phyloP scores from a whole-genome alignment of 2,888 invertebrate genomes.

The Drosophila trichaetosa region DNA sequence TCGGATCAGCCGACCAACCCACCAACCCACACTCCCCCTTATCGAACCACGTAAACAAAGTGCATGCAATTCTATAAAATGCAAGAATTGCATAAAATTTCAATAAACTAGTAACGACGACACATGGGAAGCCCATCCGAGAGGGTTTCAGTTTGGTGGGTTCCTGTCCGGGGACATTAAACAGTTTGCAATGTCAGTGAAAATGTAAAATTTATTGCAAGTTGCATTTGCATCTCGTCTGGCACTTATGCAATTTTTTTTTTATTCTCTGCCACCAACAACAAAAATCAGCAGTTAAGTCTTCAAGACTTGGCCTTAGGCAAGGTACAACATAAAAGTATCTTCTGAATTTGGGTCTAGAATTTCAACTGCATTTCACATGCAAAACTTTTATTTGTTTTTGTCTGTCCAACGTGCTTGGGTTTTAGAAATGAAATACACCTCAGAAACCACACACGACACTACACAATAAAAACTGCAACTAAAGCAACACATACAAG shows the following conservation, averaged over 20 bases:
- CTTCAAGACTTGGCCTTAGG: background rate
- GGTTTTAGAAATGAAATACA: slow-evolving; percentile 34
- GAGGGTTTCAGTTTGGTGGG: background rate
- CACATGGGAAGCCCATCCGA: slow-evolving; percentile 15
- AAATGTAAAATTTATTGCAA: slow-evolving; percentile 59
- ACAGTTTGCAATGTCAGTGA: slow-evolving; percentile 58
- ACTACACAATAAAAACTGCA: slow-evolving; percentile 20
- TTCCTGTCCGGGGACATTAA: slow-evolving; percentile 6
- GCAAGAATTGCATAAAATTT: slow-evolving; percentile 71
- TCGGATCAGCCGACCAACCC: background rate
- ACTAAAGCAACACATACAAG: slow-evolving; percentile 6
- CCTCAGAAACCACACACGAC: slow-evolving; percentile 39
- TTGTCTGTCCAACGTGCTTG: slow-evolving; percentile 46
- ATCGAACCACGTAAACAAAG: slow-evolving; percentile 9
- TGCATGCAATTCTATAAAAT: slow-evolving; percentile 43
- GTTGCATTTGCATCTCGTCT: slow-evolving; percentile 36
- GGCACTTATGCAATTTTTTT: slow-evolving; percentile 25
- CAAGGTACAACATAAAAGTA: background rate
- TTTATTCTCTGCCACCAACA: slow-evolving; percentile 6
- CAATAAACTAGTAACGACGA: slow-evolving; percentile 56
- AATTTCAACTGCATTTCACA: slow-evolving; percentile 29
- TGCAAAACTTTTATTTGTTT: slow-evolving; percentile 34
- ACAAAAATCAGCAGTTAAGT: background rate
- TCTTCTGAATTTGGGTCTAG: slow-evolving; percentile 3
- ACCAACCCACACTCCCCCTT: background rate